Conservation (phyloP, 2,888 invertebrate species). For the Ophraella communa region DNA sequence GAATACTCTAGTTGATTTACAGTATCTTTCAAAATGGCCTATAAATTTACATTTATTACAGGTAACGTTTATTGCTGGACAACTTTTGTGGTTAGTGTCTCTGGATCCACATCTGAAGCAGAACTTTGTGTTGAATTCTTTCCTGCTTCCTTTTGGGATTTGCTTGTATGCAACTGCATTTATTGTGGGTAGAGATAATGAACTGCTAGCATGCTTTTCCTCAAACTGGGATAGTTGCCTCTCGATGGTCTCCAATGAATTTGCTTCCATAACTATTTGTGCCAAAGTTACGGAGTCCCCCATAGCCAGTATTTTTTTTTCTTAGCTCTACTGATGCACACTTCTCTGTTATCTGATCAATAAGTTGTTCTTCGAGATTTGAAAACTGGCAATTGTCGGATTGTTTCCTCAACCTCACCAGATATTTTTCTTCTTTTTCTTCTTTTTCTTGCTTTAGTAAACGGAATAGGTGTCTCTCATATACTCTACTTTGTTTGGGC, state of each 20-base stretch:
- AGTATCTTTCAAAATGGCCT: constrained; percentile 40
- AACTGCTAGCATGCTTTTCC: constrained; percentile 2
- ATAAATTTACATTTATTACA: constrained; percentile 1
- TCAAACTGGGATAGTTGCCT: constrained; percentile 27
- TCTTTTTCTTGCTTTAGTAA: background rate
- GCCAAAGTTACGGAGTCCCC: constrained; percentile 34
- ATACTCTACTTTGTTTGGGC: constrained; percentile 42
- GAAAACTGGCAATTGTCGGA: constrained; percentile 33
- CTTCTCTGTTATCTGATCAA: constrained; percentile 46
- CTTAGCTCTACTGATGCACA: constrained; percentile 38
- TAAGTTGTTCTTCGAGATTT: constrained; percentile 37
- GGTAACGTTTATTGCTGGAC: constrained; percentile 3
- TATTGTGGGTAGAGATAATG: background rate
- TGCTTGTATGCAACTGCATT: background rate
- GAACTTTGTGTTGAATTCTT: background rate
- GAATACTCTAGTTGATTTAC: constrained; percentile 24
- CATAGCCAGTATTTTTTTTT: constrained; percentile 35
- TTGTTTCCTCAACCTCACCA: constrained; percentile 39
- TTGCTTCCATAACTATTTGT: constrained; percentile 33
- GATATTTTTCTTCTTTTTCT: constrained; percentile 50
- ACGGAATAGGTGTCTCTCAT: constrained; percentile 47
- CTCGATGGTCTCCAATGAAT: constrained; percentile 34
- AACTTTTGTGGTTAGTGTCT: background rate
- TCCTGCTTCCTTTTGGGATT: background rate
- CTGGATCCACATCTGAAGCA: background rate